Conservation (phyloP, 2,113 vertebrate genomes). For the Columba janthina region DNA sequence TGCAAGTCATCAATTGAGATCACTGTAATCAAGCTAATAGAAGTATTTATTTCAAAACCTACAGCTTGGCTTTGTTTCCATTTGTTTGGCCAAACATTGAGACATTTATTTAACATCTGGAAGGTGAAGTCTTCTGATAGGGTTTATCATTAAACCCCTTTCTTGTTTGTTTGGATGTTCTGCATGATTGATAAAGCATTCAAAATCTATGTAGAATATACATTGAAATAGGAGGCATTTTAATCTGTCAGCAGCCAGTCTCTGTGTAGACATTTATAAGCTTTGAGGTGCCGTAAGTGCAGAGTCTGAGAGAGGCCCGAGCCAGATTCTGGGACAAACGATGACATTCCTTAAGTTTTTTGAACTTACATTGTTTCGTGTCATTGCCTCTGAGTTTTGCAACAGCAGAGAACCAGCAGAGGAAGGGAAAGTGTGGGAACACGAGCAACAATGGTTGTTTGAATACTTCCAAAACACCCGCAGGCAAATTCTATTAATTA, state of each 20-base stretch:
- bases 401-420: neutral
- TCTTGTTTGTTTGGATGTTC: constrained; percentile 51
- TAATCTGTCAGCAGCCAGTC: constrained; percentile 25
- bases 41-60: constrained; percentile 38
- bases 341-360: neutral
- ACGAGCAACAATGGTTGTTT: neutral
- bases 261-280: neutral
- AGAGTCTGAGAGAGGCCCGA: neutral
- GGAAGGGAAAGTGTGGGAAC: constrained; percentile 57
- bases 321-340: neutral
- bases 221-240: constrained; percentile 43
- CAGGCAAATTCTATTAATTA: neutral
- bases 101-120: constrained; percentile 47
- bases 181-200: constrained; percentile 51
- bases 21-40: neutral
- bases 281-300: constrained; percentile 20
- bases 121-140: constrained; percentile 26
- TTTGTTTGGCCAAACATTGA: constrained; percentile 41
- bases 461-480: neutral
- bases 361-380: neutral
- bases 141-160: constrained; percentile 39
- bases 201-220: constrained; percentile 44
- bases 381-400: neutral
- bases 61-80: neutral
- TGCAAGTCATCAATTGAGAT: neutral